Base-by-base conservation (phyloP, 2,113 vertebrate genomes). In the Arothron firmamentum region DNA sequence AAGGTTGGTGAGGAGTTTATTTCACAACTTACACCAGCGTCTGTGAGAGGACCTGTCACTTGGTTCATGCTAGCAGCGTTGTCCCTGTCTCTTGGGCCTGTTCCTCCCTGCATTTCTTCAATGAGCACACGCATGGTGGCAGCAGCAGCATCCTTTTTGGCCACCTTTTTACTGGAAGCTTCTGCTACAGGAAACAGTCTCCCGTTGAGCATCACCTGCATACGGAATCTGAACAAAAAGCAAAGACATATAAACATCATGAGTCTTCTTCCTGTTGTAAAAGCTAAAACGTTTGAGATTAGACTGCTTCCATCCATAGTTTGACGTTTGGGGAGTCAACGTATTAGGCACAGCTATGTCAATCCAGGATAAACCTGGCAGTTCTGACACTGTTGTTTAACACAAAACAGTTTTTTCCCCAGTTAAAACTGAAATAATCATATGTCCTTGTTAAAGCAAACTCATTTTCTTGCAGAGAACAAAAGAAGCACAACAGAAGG, bases 161-260 rank as follows among this genome's bases (percentile, higher is more conserved):
- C 97, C 0, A 94, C 89, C 51, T 97, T 99, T 79, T 99, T 98
- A 83, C 92, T 98, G 34, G 93, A 93, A 1, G 94, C 97, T 79
- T 98, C 95, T 0, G 92, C 93, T 0, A 92, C 82, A 6, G 96
- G 96, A 81, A 97, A 99, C 19, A 77, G 72, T 20, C 93, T 93
- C 16, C 93, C 91, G 0, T 91, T 92, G 13, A 99, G 92, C 88
- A 95, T 90, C 0, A 94, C 96, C 86, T 98, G 96, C 92, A 98
- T 96, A 70, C 92, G 94, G 78, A 99, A 99, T 66, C 97, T 99
- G 81, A n/a, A 45, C 43, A 45, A 45, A 15, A 47, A 47, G 15
- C 6, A 47, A 16, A n/a, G n/a, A 47, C 15, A 17, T 47, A 8
- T 47, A 47, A 17, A n/a, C 2, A 38, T 4, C 11, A 38, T 12